These are phyloP conservation scores for Ancistrus triradiatus DNA, from an alignment of 2,113 vertebrate genomes.

Conservation along the genomic window DNA sequence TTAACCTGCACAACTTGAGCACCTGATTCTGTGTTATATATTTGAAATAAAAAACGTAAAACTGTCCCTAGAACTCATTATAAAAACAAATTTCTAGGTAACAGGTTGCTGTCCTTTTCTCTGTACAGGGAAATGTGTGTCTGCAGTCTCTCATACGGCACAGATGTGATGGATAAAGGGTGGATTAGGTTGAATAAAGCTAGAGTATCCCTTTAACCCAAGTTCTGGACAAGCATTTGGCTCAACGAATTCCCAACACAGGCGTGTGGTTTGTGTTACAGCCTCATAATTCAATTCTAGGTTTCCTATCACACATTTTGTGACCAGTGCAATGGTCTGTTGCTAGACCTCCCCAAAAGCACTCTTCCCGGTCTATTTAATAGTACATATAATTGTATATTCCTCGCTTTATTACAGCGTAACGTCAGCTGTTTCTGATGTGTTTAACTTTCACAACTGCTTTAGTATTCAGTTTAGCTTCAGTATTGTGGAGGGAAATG, in stretches of 20 bases:
- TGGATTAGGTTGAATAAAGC: too few relatives aligned
- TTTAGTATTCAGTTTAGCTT: constrained; percentile 33
- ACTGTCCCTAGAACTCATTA: too few relatives aligned
- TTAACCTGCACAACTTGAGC: too few relatives aligned
- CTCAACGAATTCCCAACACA: constrained; percentile 47
- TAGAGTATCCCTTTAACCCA: too few relatives aligned
- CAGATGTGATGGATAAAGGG: neutral
- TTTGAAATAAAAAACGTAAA: too few relatives aligned
- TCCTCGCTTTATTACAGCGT: constrained; percentile 35
- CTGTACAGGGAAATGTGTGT: neutral
- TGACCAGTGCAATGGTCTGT: constrained; percentile 43
- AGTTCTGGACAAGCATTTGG: constrained; percentile 37
- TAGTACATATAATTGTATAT: constrained; percentile 18
- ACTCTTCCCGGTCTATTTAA: constrained; percentile 1
- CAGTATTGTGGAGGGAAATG: constrained; percentile 8
- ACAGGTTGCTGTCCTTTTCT: too few relatives aligned
- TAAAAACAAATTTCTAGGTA: too few relatives aligned
- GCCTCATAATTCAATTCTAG: constrained; percentile 58
- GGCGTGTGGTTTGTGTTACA: constrained; percentile 55
- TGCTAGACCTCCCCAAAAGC: constrained; percentile 22
- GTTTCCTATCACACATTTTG: constrained; percentile 47
- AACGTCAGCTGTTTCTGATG: constrained; percentile 37
- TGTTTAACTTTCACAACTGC: too few relatives aligned
- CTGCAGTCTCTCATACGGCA: constrained; percentile 6
- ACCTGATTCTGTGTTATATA: too few relatives aligned